Evolutionary conservation across 2,113 vertebrate genomes (phyloP), one percentile per base, ranked within the genome.

Genomic region (Speoplatyrhinus poulsoni): DNA sequence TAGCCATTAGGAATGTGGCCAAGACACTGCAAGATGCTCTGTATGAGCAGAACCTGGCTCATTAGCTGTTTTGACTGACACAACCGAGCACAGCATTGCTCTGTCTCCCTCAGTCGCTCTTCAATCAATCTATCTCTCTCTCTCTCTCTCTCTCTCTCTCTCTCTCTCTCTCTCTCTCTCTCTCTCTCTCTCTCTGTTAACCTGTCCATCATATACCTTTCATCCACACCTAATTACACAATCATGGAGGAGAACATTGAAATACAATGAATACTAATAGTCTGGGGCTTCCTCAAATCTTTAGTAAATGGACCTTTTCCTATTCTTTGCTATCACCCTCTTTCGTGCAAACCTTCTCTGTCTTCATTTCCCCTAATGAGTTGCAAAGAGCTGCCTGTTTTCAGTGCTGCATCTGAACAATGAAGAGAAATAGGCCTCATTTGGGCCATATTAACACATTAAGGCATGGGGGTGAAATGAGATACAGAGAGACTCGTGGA

Each of bases 321-420:
- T 41, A 41, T 41, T 41, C 12, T 65, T 77, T 67, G 56, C 79
- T 68, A 12, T 58, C 32, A 32, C 17, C 71, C 56, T 52, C 36
- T 3, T 0, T 56, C 36, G 46, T 17, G 9, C n/a, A 52, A 9
- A 9, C 41, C 47, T 9, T 67, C 70, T 78, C 56, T 32, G 49
- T 62, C 65, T 76, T 57, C 69, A 49, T 75, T 63, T 70, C 72
- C 66, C 33, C 47, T 85, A 77, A 83, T 81, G 75, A 80, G 72
- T 81, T 60, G 67, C 63, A 69, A 75, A 62, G 68, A 79, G 67
- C 59, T 65, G 46, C 69, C 69, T 72, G 69, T 77, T 73, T 75
- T 73, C 36, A 54, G 26, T 32, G 62, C 3, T 65, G 49, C 55
- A 58, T 4, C 54, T n/a, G 13, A 60, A 68, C 66, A 70, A 58